A percentile compares a stretch with the other conserved stretches of the same genome.
Conservation (phyloP, 2,113 vertebrate genomes). For the Aldabrachelys gigantea region DNA sequence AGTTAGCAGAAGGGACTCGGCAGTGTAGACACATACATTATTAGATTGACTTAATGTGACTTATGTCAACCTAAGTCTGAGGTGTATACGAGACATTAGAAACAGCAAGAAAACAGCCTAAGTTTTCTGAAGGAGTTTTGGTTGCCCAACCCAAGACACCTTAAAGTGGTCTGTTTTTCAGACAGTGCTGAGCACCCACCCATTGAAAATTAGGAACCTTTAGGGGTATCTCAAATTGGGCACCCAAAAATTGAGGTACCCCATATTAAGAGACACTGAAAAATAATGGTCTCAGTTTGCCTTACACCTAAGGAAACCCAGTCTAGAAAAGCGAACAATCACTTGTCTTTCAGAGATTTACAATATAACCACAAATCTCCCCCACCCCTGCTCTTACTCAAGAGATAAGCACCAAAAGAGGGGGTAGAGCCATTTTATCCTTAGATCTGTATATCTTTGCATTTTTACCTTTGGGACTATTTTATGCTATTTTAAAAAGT, state of each 20-base stretch:
- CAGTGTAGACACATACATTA: too few species aligned
- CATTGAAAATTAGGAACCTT: neutral
- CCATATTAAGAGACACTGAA: neutral
- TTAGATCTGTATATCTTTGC: neutral
- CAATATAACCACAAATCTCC: neutral
- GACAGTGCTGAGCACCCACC: neutral
- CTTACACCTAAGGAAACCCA: neutral
- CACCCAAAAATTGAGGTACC: neutral
- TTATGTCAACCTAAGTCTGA: too few species aligned
- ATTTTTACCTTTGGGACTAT: slow-evolving; percentile 8
- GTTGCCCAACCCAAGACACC: neutral
- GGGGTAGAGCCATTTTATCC: neutral
- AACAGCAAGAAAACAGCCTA: neutral
- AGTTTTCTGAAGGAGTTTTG: neutral
- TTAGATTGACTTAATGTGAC: too few species aligned
- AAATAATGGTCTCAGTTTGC: neutral
- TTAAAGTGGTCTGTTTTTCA: neutral
- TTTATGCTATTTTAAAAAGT: slow-evolving; percentile 31
- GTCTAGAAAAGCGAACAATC: neutral
- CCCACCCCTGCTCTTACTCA: neutral
- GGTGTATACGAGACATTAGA: neutral
- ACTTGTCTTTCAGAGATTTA: neutral
- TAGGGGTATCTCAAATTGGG: neutral
- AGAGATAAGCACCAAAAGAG: accelerated
- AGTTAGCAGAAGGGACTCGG: too few species aligned